Evolutionary conservation across 2,113 vertebrate species (phyloP), one percentile per base, ranked within the genome.

Genomic region (Salminus brasiliensis): DNA sequence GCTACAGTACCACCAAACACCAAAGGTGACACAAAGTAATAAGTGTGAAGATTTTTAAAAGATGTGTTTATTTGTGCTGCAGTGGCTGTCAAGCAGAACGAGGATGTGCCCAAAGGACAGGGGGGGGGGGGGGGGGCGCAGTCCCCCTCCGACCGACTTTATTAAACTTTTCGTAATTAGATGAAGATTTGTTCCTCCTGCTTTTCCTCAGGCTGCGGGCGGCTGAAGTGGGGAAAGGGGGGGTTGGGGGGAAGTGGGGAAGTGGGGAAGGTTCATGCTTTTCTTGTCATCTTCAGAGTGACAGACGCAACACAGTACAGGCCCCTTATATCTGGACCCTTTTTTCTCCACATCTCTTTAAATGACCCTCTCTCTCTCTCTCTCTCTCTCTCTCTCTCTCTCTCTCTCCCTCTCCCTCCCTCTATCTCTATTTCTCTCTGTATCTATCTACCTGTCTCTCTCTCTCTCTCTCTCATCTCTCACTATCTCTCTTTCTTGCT

Each of bases 391-490:
- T 72, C 79, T 74, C 57, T 18, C 66, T 72, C 23, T 60, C 63
- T n/a, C 91, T 81, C 13, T 72, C 39, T 25, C 13, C n/a, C 68
- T 70, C 80, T 73, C 52, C 16, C 69, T 69, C 27, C 57, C 16
- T 57, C 68, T 70, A 84, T 88, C 91, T n/a, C n/a, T n/a, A n/a
- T n/a, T n/a, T 80, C 89, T 84, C 88, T 66, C n/a, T n/a, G n/a
- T n/a, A 91, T 81, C 13, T 72, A 30, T 25, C 13, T 25, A 60
- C 66, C 80, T 73, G 52, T n/a, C 69, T 69, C 27, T 63, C 16
- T 57, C 68, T 70, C 85, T 88, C 91, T 80, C 89, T 84, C 88
- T 66, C n/a, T n/a, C 91, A n/a, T n/a, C n/a, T n/a, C n/a, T n/a
- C n/a, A n/a, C n/a, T n/a, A n/a, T n/a, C n/a, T n/a, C n/a, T n/a